These are phyloP conservation scores for Drosophila miranda DNA, from an alignment of 1,140 invertebrate genomes.

Conservation along the genomic window DNA sequence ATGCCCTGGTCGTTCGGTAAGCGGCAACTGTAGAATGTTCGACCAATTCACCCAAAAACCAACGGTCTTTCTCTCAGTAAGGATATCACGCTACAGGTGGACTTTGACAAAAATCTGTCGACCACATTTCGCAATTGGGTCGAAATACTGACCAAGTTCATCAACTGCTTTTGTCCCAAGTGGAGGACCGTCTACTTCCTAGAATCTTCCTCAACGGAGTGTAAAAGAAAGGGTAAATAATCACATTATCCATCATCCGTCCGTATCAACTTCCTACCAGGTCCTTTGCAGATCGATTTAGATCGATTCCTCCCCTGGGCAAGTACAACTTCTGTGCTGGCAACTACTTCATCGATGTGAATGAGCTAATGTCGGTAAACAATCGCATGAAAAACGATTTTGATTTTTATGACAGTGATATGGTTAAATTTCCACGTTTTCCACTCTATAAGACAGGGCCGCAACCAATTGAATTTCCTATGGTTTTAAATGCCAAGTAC, in stretches of 20 bases:
- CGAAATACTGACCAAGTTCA: conserved; percentile 33
- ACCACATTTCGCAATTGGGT: conserved; percentile 48
- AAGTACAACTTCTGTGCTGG: conserved; percentile 58
- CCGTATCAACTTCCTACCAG: not conserved
- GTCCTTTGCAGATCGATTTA: conserved; percentile 35
- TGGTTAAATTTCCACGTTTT: conserved; percentile 65
- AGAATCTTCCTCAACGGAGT: conserved; percentile 12
- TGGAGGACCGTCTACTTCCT: conserved; percentile 43
- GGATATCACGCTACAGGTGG: conserved; percentile 23
- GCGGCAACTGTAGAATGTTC: not conserved
- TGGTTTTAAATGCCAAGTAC: conserved; percentile 40
- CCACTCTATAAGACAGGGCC: not conserved
- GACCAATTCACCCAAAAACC: too few relatives aligned
- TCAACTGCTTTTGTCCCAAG: conserved; percentile 58
- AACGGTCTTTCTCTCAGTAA: conserved; percentile 27
- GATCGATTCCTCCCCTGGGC: conserved; percentile 39
- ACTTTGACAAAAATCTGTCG: conserved; percentile 30
- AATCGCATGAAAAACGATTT: conserved; percentile 23
- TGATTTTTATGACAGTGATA: conserved; percentile 31
- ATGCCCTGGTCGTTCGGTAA: conserved; percentile 23
- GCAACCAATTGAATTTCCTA: conserved; percentile 16
- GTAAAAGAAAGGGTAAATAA: conserved; percentile 51
- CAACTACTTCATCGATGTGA: conserved; percentile 56
- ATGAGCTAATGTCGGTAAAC: conserved; percentile 19
- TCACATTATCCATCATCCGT: not conserved